A percentile compares a stretch with the other conserved stretches of the same genome.
Evolutionary conservation across 2,888 invertebrate genomes (phyloP).

Genomic region (Sphinx pinastri): DNA sequence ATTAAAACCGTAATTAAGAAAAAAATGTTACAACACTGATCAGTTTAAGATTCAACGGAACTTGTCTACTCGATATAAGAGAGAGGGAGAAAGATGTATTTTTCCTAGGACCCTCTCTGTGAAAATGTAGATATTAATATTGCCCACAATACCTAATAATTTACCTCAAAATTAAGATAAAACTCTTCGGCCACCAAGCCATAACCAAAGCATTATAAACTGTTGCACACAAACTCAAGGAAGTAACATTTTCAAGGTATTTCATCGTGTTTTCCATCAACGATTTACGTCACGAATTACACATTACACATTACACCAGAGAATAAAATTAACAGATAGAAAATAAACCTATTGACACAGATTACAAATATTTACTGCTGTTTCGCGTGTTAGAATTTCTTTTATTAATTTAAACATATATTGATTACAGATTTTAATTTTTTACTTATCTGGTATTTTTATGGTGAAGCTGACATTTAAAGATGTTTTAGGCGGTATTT

Average conservation of each 20-base stretch:
- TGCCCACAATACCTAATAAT: neutral
- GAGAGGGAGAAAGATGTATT: no score
- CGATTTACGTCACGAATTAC: slow-evolving; percentile 25
- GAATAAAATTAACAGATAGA: slow-evolving; percentile 31
- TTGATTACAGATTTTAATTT: neutral
- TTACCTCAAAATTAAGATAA: neutral
- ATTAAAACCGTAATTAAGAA: no score
- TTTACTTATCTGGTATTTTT: neutral
- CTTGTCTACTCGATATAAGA: no score
- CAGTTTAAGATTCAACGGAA: no score
- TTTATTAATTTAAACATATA: slow-evolving; percentile 3
- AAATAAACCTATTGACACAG: slow-evolving; percentile 34
- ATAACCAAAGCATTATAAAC: neutral
- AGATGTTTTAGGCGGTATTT: no score
- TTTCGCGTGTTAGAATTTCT: slow-evolving; percentile 24
- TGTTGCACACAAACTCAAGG: slow-evolving; percentile 12
- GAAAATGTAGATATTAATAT: no score
- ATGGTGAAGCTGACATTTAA: neutral
- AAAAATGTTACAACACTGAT: no score
- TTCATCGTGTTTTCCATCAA: slow-evolving; percentile 25
- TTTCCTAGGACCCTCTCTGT: no score
- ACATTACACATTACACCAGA: slow-evolving; percentile 31
- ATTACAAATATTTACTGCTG: slow-evolving; percentile 24
- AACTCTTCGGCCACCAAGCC: no score
- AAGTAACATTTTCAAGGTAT: slow-evolving; percentile 15